phyloP scores from a whole-genome alignment of 2,797 vertebrate species.

The Danio albolineatus region DNA sequence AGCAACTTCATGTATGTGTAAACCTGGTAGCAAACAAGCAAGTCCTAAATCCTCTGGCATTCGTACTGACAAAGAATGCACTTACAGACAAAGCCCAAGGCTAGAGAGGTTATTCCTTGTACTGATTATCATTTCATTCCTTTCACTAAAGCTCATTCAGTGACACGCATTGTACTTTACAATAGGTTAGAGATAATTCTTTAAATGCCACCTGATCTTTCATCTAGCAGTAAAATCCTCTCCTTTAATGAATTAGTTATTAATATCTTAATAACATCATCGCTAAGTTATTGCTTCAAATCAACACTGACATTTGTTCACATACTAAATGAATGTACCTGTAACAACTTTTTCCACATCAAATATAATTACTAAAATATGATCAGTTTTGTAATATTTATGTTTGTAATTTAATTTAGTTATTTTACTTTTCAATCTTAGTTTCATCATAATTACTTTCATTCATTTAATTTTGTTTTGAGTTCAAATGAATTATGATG shows the following conservation, averaged over 20 bases:
- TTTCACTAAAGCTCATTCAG: neutral
- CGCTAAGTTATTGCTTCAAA: neutral
- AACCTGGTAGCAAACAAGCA: neutral
- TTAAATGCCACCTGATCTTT: neutral
- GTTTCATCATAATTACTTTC: neutral
- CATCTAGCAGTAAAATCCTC: too few species aligned
- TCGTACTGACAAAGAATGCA: slow-evolving; percentile 9
- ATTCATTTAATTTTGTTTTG: neutral
- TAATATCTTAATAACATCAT: neutral
- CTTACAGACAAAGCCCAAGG: slow-evolving; percentile 1
- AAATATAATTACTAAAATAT: neutral
- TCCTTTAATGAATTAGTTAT: neutral
- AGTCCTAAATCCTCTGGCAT: neutral
- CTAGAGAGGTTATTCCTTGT: neutral
- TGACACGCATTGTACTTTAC: neutral
- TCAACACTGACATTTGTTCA: neutral
- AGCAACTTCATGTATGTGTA: neutral
- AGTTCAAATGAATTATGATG: neutral
- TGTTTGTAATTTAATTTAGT: neutral
- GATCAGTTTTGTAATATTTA: neutral
- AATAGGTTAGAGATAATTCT: neutral
- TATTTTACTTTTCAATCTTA: neutral
- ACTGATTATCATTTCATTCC: neutral
- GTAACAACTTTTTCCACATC: neutral
- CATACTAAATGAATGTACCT: neutral